A percentile compares a stretch with the other conserved stretches of the same genome.
These are phyloP conservation scores for Caenorhabditis wallacei DNA, from an alignment of 2,888 invertebrate species.

Conservation along the genomic window DNA sequence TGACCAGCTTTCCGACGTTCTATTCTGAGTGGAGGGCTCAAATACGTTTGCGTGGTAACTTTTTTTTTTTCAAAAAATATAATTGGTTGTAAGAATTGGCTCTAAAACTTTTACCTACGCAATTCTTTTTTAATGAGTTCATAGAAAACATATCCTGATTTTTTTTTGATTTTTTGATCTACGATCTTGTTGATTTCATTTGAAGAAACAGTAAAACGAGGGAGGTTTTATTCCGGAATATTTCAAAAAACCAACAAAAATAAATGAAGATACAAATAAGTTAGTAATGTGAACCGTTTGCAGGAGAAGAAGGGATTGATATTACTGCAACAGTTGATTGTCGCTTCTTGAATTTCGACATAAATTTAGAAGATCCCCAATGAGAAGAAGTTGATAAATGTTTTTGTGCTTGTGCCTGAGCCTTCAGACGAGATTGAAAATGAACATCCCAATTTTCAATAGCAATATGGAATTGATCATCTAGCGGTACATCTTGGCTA, in stretches of 20 bases:
- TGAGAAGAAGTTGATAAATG: background rate
- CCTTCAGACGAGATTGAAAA: constrained; percentile 28
- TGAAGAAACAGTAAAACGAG: too few relatives aligned
- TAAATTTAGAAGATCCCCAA: background rate
- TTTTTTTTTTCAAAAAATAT: too few relatives aligned
- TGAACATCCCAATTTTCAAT: constrained; percentile 53
- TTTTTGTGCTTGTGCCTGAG: background rate
- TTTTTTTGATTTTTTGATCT: too few relatives aligned
- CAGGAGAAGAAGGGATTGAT: constrained; percentile 1
- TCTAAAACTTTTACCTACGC: too few relatives aligned
- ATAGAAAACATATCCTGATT: too few relatives aligned
- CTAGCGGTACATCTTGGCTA: constrained; percentile 48
- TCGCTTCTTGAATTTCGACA: constrained; percentile 40
- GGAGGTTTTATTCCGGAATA: too few relatives aligned
- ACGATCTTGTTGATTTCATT: too few relatives aligned
- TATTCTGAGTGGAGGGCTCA: too few relatives aligned
- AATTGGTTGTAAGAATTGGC: too few relatives aligned
- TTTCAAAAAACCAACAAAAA: constrained; percentile 4
- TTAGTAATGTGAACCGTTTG: background rate
- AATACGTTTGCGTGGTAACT: too few relatives aligned
- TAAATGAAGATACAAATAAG: background rate
- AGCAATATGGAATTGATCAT: constrained; percentile 57
- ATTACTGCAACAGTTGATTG: constrained; percentile 43
- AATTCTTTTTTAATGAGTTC: too few relatives aligned
- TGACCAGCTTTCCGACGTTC: constrained; percentile 10